These are phyloP conservation scores for Drosophila nikananu DNA, from an alignment of 1,140 invertebrate species.

Conservation along the genomic window DNA sequence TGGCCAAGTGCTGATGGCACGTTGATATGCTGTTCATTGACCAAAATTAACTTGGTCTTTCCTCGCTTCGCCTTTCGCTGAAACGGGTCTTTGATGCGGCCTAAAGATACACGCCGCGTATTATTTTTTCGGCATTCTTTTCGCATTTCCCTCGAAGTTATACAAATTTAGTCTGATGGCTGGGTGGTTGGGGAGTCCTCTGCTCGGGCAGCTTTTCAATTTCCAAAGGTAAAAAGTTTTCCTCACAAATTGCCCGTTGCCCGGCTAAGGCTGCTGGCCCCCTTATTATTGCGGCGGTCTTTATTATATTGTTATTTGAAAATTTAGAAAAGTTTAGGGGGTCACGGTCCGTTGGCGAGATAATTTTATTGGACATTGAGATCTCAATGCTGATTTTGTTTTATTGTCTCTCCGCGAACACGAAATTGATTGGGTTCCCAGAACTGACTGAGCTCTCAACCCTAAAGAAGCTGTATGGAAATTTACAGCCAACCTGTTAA, in stretches of 20 bases:
- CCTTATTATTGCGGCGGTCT: slow-evolving; percentile 32
- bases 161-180: slow-evolving; percentile 70
- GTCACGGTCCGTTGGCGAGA: slow-evolving; percentile 32
- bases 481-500: slow-evolving; percentile 20
- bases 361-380: slow-evolving; percentile 49
- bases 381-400: slow-evolving; percentile 28
- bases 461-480: not conserved
- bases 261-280: slow-evolving; percentile 32
- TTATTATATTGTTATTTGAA: slow-evolving; percentile 69
- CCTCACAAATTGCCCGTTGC: slow-evolving; percentile 69
- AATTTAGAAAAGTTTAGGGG: slow-evolving; percentile 42
- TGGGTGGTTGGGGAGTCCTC: slow-evolving; percentile 16
- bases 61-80: slow-evolving; percentile 11
- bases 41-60: slow-evolving; percentile 74
- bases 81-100: slow-evolving; percentile 52
- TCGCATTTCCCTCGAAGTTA: slow-evolving; percentile 61
- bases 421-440: slow-evolving; percentile 28
- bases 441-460: not conserved
- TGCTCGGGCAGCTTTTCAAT: slow-evolving; percentile 65
- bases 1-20: slow-evolving; percentile 73
- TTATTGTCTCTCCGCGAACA: slow-evolving; percentile 26
- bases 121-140: slow-evolving; percentile 45
- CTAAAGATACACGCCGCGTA: slow-evolving; percentile 51
- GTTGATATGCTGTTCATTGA: slow-evolving; percentile 80
- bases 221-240: slow-evolving; percentile 66